A percentile compares a stretch with the other conserved stretches of the same genome.
phyloP scores from a whole-genome alignment of 2,888 invertebrate genomes.

The Nemurella pictetii region DNA sequence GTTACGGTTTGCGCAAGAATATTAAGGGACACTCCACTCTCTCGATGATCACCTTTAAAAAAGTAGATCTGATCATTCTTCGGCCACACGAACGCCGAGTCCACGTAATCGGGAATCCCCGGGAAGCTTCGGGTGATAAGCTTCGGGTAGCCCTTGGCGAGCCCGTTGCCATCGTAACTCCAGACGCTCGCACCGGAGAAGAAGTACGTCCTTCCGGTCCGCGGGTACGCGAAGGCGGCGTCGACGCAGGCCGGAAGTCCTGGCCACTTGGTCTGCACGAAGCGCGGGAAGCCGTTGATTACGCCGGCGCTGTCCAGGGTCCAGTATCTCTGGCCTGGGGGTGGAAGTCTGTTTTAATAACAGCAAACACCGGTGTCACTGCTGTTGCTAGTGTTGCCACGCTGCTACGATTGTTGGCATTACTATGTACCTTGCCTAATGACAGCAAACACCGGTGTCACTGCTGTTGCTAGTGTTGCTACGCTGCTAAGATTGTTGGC shows the following conservation, averaged over 20 bases:
- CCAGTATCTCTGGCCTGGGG: not conserved
- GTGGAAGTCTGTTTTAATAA: not conserved
- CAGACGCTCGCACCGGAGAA: conserved; percentile 94
- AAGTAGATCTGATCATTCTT: conserved; percentile 86
- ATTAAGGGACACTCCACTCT: too few species aligned
- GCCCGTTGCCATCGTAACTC: conserved; percentile 80
- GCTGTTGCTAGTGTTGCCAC: too few species aligned
- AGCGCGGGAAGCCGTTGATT: not conserved
- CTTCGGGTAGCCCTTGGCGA: conserved; percentile 89
- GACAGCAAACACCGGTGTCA: too few species aligned
- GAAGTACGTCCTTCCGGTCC: conserved; percentile 95
- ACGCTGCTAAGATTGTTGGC: too few species aligned
- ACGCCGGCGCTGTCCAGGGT: not conserved
- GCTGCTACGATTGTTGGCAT: too few species aligned
- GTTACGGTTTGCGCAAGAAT: too few species aligned
- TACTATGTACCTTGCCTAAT: too few species aligned
- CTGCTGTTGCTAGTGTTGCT: too few species aligned
- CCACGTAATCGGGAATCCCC: conserved; percentile 88
- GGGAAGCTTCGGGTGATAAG: conserved; percentile 90
- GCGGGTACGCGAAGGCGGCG: conserved; percentile 86
- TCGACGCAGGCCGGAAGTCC: conserved; percentile 86
- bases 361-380: too few species aligned
- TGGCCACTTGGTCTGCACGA: conserved; percentile 64
- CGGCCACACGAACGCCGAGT: conserved; percentile 94
- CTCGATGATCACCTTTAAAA: conserved; percentile 74